Evolutionary conservation across 2,797 vertebrate genomes (phyloP).

Genomic region (Melopsittacus undulatus): DNA sequence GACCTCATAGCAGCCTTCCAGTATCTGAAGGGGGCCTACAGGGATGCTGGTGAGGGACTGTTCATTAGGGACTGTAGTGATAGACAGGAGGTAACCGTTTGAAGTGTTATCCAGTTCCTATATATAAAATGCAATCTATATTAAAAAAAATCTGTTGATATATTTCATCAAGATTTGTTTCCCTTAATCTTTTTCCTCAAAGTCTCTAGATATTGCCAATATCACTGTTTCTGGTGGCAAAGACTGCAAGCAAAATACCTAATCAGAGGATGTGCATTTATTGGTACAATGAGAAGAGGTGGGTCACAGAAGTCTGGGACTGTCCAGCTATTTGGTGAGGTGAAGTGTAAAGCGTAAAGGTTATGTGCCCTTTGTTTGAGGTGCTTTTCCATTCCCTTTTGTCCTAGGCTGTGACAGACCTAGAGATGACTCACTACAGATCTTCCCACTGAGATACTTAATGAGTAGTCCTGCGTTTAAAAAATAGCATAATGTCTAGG

Average conservation of each 20-base stretch:
- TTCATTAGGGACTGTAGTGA: too few relatives aligned
- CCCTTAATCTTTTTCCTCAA: neutral
- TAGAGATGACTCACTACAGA: too few relatives aligned
- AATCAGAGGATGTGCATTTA: neutral
- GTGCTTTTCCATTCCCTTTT: neutral
- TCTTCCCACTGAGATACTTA: neutral
- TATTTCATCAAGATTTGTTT: neutral
- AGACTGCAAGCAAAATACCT: neutral
- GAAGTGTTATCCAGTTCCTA: neutral
- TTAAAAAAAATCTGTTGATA: neutral
- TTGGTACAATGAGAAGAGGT: neutral
- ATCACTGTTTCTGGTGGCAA: neutral
- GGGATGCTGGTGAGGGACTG: too few relatives aligned
- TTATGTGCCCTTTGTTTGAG: neutral
- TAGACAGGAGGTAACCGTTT: too few relatives aligned
- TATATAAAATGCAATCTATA: neutral
- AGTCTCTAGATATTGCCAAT: neutral
- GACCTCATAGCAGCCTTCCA: too few relatives aligned
- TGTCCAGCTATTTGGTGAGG: accelerated
- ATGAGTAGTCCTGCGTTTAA: neutral
- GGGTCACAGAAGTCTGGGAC: neutral
- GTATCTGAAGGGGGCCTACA: too few relatives aligned
- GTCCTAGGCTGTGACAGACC: neutral
- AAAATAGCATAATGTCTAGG: neutral
- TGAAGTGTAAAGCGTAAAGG: neutral